Conservation (phyloP, 1,140 invertebrate species). For the Brachystomella parvula region DNA sequence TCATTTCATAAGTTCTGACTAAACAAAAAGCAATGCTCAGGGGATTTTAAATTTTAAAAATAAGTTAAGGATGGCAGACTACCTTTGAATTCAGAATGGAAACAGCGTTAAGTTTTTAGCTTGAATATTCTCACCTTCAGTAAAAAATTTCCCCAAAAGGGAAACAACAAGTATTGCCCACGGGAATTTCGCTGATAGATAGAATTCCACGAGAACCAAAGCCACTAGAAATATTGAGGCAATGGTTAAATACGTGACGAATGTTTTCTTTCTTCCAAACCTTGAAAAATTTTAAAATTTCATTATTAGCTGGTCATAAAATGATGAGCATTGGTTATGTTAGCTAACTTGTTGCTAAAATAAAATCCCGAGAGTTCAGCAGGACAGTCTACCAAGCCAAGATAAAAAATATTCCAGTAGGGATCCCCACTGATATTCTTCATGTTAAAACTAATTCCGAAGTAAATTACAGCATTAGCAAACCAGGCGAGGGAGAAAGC, state of each 20-base stretch:
- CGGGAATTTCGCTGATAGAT: neutral
- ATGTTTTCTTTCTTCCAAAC: constrained; percentile 20
- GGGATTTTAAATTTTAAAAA: too few species aligned
- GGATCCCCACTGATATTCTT: constrained; percentile 19
- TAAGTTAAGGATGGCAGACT: too few species aligned
- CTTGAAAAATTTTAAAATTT: constrained; percentile 14
- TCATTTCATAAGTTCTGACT: neutral
- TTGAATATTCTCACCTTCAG: constrained; percentile 7
- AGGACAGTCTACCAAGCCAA: constrained; percentile 17
- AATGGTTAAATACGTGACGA: constrained; percentile 9
- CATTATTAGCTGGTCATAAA: neutral
- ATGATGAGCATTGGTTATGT: constrained; percentile 1
- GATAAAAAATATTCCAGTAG: constrained; percentile 17
- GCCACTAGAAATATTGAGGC: constrained; percentile 19
- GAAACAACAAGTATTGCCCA: constrained; percentile 9
- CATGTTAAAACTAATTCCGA: constrained; percentile 22
- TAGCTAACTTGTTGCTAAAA: constrained; percentile 2
- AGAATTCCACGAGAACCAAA: constrained; percentile 18
- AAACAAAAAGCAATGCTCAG: neutral
- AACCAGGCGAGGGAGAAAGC: constrained; percentile 21
- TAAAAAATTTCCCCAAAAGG: constrained; percentile 18
- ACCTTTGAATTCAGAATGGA: too few species aligned
- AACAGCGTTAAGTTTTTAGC: too few species aligned
- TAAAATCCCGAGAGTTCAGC: constrained; percentile 9
- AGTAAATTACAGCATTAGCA: constrained; percentile 18